phyloP scores from a whole-genome alignment of 2,888 invertebrate genomes.

The Andrena haemorrhoa region DNA sequence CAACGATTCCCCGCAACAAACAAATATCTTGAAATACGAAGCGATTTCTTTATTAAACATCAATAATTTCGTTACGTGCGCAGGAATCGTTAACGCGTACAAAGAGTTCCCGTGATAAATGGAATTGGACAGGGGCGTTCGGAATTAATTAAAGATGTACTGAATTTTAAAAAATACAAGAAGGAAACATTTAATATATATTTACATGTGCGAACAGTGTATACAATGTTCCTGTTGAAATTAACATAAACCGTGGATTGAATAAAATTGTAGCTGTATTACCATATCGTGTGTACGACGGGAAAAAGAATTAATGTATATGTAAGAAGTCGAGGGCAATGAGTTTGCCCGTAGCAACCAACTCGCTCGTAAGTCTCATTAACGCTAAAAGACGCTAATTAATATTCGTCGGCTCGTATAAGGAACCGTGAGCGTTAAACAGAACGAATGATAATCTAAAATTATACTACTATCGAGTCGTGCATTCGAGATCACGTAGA shows the following conservation, averaged over 20 bases:
- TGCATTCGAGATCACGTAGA: not conserved
- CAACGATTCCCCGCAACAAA: not conserved
- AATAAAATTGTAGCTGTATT: slow-evolving; percentile 36
- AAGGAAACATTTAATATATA: slow-evolving; percentile 75
- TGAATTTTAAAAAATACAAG: slow-evolving; percentile 73
- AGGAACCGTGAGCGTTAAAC: not conserved
- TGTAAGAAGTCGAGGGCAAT: slow-evolving; percentile 63
- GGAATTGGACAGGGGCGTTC: not conserved
- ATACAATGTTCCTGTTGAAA: slow-evolving; percentile 62
- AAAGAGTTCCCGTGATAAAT: not conserved
- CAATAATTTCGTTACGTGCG: not conserved
- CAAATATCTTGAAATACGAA: not conserved
- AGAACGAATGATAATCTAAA: not conserved
- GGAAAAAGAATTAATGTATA: slow-evolving; percentile 35
- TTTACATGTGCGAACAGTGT: slow-evolving; percentile 69
- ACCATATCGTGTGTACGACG: slow-evolving; percentile 26
- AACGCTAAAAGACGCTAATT: not conserved
- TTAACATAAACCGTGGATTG: slow-evolving; percentile 43
- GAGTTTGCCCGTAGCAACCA: slow-evolving; percentile 26
- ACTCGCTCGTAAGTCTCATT: slow-evolving; percentile 7
- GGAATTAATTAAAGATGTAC: slow-evolving; percentile 16
- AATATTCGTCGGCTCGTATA: slow-evolving; percentile 22
- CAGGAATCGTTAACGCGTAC: not conserved
- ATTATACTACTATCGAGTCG: not conserved
- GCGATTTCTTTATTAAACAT: not conserved